Evolutionary conservation across 2,888 invertebrate species (phyloP).

Genomic region (Clostera curtula): DNA sequence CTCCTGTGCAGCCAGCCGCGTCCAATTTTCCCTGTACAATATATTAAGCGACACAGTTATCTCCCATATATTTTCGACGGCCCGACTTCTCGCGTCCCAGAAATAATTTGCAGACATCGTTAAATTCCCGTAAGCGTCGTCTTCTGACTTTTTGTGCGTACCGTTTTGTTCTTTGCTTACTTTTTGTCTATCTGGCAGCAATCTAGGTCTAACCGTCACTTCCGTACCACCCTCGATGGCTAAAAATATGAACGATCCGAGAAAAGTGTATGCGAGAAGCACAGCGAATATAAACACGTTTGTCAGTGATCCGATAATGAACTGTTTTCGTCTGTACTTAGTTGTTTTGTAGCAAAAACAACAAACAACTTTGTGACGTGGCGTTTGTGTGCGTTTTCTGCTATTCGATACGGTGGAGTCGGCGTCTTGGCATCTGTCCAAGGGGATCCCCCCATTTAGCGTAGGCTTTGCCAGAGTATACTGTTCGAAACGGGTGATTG

Average conservation of each 20-base stretch:
- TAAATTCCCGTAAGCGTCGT: conserved; percentile 57
- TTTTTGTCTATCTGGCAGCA: conserved; percentile 68
- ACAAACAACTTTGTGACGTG: conserved; percentile 69
- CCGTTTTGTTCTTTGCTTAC: conserved; percentile 61
- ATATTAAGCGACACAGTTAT: conserved; percentile 91
- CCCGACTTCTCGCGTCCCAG: conserved; percentile 70
- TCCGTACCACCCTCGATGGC: conserved; percentile 85
- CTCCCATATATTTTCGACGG: conserved; percentile 94
- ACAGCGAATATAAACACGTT: conserved; percentile 89
- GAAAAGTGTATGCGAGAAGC: conserved; percentile 85
- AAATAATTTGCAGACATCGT: conserved; percentile 65
- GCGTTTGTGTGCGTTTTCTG: conserved; percentile 63
- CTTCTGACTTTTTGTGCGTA: conserved; percentile 48
- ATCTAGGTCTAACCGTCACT: conserved; percentile 64
- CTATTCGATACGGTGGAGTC: conserved; percentile 68
- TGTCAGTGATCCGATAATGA: conserved; percentile 83
- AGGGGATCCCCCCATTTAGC: conserved; percentile 67
- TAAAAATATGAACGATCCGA: conserved; percentile 87
- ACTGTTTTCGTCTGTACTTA: conserved; percentile 73
- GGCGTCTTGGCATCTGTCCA: conserved; percentile 72
- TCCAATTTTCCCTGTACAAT: conserved; percentile 93
- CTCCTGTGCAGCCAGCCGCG: conserved; percentile 84
- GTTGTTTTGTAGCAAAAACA: conserved; percentile 74
- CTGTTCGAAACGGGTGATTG: conserved; percentile 68
- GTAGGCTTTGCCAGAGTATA: conserved; percentile 66